Evolutionary conservation across 2,888 invertebrate species (phyloP), one percentile per base, ranked within the genome.

Genomic region (Luffia ferchaultella): DNA sequence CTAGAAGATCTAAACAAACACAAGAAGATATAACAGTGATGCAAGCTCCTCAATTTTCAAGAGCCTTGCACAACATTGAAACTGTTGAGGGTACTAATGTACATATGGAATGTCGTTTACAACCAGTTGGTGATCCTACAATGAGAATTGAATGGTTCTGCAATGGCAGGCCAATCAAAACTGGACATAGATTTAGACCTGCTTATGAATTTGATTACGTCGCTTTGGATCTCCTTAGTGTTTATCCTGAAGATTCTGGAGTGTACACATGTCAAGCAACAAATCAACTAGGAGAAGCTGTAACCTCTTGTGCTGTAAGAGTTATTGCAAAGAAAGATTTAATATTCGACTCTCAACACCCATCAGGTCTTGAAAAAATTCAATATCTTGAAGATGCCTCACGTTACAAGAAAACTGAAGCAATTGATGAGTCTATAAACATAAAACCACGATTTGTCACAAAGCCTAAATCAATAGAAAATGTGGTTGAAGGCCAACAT

Each of bases 151-250:
- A 96, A 57, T 99, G 99, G 99, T 94, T 95, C 70, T 95, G 95
- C 53, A 97, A 99, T 70, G 98, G 97, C 17, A 87, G 90, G 57
- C 95, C 97, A 0, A 89, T 98, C 1, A 94, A 93, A 68, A 93
- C 93, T 44, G 97, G 97, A 58, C 91, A 97, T 67, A 89, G 98
- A 57, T 98, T 98, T 85, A 89, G 97, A 67, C 97, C 97, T 43
- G 95, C 96, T 2, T 94, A 96, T 65, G 98, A 98, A 75, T 97
- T 98, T 70, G 97, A 97, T 65, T 98, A 97, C 68, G 97, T 98
- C 16, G 97, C 98, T 7, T 85, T 99, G 50, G 98, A 98, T 75
- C 89, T 99, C 48, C 85, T 98, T 18, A 96, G 97, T 64, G 96
- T 97, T 18, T 98, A 97, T 70, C 95, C 98, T n/a, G 93, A 93